Conservation (phyloP, 2,888 invertebrate species). For the Trichogramma dendrolimi region DNA sequence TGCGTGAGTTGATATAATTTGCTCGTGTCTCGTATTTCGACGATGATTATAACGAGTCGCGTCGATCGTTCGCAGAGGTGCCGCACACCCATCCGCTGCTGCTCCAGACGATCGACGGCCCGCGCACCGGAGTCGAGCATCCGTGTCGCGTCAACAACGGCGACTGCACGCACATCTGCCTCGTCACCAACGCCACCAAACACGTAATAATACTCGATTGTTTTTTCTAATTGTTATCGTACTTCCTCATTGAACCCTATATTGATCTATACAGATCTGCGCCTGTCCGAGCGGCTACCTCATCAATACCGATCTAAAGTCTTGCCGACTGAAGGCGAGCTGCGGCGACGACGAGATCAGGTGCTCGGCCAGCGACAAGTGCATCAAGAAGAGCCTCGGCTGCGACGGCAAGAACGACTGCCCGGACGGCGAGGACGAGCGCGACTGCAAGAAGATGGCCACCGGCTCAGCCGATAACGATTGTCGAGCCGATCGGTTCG, state of each 20-base stretch:
- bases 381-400: constrained; percentile 45
- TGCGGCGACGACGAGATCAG: constrained; percentile 52
- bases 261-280: constrained; percentile 53
- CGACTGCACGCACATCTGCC: constrained; percentile 72
- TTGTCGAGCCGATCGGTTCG: constrained; percentile 42
- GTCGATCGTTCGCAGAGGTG: constrained; percentile 35
- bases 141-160: constrained; percentile 61
- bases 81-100: constrained; percentile 49
- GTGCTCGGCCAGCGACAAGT: constrained; percentile 54
- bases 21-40: no score
- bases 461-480: constrained; percentile 28
- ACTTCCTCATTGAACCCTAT: no score
- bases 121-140: constrained; percentile 50
- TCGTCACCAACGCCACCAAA: constrained; percentile 49
- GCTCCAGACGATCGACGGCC: constrained; percentile 54
- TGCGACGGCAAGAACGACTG: constrained; percentile 60
- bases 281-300: constrained; percentile 67
- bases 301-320: constrained; percentile 55
- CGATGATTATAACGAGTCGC: no score
- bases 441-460: constrained; percentile 49
- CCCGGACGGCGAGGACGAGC: constrained; percentile 58
- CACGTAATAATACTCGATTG: constrained; percentile 25
- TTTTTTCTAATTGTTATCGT: not conserved
- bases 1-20: constrained; percentile 42
- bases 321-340: constrained; percentile 56